Evolutionary conservation across 1,140 invertebrate species (phyloP).

Genomic region (Pachypeltis micranthus): DNA sequence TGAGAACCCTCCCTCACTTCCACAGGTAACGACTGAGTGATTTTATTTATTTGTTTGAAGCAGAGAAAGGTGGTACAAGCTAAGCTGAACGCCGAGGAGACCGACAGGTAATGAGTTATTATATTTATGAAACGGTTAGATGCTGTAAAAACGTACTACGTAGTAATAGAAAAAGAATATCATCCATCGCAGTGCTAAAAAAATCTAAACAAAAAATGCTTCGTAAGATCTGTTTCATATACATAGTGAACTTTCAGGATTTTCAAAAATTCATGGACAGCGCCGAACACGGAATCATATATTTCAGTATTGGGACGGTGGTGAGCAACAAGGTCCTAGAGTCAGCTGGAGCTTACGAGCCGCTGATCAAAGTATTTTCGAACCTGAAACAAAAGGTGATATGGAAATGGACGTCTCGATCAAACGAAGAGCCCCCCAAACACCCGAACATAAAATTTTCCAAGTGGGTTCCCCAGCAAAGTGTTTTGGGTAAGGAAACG

Average conservation of each 20-base stretch:
- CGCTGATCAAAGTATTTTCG: constrained; percentile 41
- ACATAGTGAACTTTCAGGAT: constrained; percentile 40
- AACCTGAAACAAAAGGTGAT: constrained; percentile 46
- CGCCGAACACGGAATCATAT: constrained; percentile 42
- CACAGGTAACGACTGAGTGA: too few species aligned
- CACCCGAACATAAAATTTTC: constrained; percentile 47
- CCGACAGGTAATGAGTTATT: too few species aligned
- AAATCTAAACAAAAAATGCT: too few species aligned
- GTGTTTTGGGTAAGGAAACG: constrained; percentile 53
- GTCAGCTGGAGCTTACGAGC: constrained; percentile 38
- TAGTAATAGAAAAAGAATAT: too few species aligned
- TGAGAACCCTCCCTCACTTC: too few species aligned
- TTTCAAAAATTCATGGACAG: constrained; percentile 45
- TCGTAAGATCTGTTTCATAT: too few species aligned
- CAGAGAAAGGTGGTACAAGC: too few species aligned
- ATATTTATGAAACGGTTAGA: too few species aligned
- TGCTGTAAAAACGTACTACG: too few species aligned
- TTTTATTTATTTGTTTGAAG: too few species aligned
- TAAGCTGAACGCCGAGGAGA: too few species aligned
- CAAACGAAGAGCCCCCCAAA: constrained; percentile 38
- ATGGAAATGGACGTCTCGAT: constrained; percentile 56
- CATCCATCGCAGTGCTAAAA: too few species aligned
- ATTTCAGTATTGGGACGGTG: constrained; percentile 58
- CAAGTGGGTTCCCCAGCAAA: constrained; percentile 58
- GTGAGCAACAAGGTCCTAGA: constrained; percentile 45